Base-by-base conservation (phyloP, 2,797 vertebrate species). In the Pangasius sanitwongsei region DNA sequence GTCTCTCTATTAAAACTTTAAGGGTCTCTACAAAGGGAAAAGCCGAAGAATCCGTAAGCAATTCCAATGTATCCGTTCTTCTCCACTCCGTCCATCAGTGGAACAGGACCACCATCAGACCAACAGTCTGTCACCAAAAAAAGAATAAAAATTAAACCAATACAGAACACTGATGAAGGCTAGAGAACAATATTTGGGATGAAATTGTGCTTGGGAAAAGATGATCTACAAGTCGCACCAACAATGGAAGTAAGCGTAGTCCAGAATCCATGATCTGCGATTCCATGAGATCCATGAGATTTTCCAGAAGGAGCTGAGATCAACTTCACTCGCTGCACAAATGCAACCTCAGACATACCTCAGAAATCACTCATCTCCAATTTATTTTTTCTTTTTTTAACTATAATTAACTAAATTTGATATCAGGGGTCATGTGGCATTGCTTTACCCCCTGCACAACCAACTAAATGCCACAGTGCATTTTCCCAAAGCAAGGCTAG, bases 301-400 rank as follows among this genome's bases (percentile, higher is more conserved):
- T 53, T 6, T 78, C 28, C 48, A 31, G 75, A 31, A 53, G 50
- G n/a, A 80, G 41, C 6, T n/a, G 28, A 78, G 78, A 34, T 81
- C n/a, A 81, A 34, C 34, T 69, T 80, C 61, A 67, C 31, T 28
- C 15, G 15, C 37, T 74, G 53, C 67, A 83, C 15, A 44, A 83
- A 82, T 63, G 67, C 55, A 88, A 83, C 44, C 50, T 82, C 34
- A 82, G 15, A 74, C 80, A 72, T 83, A 87, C 80, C 81, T 75
- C 87, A 88, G 86, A 59, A 80, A 82, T 61, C 25, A 59, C 15
- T 31, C 48, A 55, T 81, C 75, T 80, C 11, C 18, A 31, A 0
- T 80, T 12, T 25, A 0, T 80, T 65, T 65, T 61, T 78, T 25
- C 6, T 37, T 77, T 55, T 55, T 55, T 55, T 16, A 15, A 15